Evolutionary conservation across 2,888 invertebrate species (phyloP), one percentile per base, ranked within the genome.

Genomic region (Caenorhabditis uteleia): DNA sequence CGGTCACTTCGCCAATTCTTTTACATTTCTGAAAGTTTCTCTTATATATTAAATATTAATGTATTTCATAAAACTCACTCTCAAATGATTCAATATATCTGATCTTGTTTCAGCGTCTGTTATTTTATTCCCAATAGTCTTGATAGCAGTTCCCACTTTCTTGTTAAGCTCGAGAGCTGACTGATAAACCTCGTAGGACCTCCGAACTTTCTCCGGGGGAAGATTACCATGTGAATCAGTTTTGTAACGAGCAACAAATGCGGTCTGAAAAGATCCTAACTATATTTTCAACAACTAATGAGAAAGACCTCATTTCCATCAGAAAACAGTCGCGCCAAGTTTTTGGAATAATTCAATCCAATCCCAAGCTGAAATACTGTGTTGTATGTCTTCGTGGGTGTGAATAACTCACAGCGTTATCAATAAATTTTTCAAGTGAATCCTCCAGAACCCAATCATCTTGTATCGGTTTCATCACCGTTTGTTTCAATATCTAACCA

Each of bases 171-270:
- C 46, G 1, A 57, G 18, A 26, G 55, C 54, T 2, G 60, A 64
- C 2, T 42, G 21, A 21, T 57, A 67, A 1, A 58, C 44, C 33
- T 66, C 64, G 18, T 45, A 55, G 1, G 58, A 55, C 26, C 61
- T 59, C 18, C 72, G 49, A 29, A 72, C 39, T 25, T 55, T 27
- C 7, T 67, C 64, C 1, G 62, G 62, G 18, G 50, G 6, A 18
- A 72, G 26, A 14, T 58, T 64, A 16, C 67, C 67, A 36, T 69
- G 66, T 1, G 53, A 58, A 58, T 69, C 61, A 18, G 29, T 47
- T 23, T 58, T 40, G 33, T 73, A 70, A 39, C 70, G 39, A 3
- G 70, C 66, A n/a, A n/a, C n/a, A n/a, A n/a, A n/a, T n/a, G n/a
- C n/a, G n/a, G n/a, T n/a, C n/a, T n/a, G n/a, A n/a, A n/a, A n/a